Evolutionary conservation across 2,888 invertebrate species (phyloP).

Genomic region (Andrena marginata): DNA sequence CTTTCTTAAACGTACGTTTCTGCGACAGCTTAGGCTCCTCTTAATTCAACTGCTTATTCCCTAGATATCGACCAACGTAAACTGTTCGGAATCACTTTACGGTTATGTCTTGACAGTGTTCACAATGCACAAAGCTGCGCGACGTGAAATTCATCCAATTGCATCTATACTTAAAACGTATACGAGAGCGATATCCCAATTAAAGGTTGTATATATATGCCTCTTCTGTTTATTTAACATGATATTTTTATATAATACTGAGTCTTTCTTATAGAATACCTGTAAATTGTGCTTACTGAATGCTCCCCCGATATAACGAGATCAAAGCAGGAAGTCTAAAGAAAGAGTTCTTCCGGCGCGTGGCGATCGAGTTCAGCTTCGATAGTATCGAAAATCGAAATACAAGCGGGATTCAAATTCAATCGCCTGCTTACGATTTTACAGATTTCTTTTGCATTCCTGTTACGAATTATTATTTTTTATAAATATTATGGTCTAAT

Average conservation of each 20-base stretch:
- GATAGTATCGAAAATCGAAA: conserved; percentile 64
- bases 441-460: background rate
- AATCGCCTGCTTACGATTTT: background rate
- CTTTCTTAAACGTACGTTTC: background rate
- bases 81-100: conserved; percentile 24
- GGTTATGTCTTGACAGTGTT: conserved; percentile 60
- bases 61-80: conserved; percentile 16
- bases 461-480: background rate
- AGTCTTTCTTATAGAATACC: conserved; percentile 51
- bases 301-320: conserved; percentile 60
- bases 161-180: conserved; percentile 36
- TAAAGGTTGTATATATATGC: background rate
- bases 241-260: conserved; percentile 47
- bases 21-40: background rate
- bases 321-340: conserved; percentile 73
- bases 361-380: conserved; percentile 22
- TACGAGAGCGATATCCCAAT: background rate
- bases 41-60: background rate
- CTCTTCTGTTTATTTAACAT: conserved; percentile 3
- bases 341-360: conserved; percentile 66
- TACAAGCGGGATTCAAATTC: background rate
- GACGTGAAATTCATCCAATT: conserved; percentile 53
- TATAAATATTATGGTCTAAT: background rate
- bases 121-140: conserved; percentile 14
- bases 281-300: conserved; percentile 65